phyloP scores from a whole-genome alignment of 2,797 vertebrate genomes.

The Sebastes ruberrimus region DNA sequence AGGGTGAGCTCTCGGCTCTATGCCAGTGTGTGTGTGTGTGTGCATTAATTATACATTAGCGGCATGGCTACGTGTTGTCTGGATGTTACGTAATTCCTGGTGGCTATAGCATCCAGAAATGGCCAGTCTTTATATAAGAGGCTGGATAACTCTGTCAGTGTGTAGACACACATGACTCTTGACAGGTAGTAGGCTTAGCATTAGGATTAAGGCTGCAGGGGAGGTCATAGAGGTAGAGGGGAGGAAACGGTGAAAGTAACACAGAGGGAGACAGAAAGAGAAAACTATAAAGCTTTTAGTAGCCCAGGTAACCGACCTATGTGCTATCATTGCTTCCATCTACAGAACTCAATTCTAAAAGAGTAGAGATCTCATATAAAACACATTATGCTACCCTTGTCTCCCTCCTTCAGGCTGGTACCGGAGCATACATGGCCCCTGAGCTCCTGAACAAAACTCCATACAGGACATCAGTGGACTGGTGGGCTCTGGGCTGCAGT shows the following conservation, averaged over 20 bases:
- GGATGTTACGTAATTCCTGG: conserved; percentile 11
- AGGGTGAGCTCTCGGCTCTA: conserved; percentile 14
- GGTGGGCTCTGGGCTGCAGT: conserved; percentile 95
- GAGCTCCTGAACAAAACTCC: conserved; percentile 89
- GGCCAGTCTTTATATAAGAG: conserved; percentile 64
- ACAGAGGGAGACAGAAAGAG: neutral
- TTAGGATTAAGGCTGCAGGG: conserved; percentile 73
- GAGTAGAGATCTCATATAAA: neutral
- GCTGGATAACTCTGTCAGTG: conserved; percentile 54
- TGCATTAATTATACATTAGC: neutral
- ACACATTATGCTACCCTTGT: neutral
- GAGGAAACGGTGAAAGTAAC: conserved; percentile 10
- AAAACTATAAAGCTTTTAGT: neutral
- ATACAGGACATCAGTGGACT: conserved; percentile 93
- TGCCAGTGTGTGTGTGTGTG: neutral
- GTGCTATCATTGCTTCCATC: neutral
- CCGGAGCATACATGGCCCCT: conserved; percentile 95
- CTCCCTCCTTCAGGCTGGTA: conserved; percentile 87
- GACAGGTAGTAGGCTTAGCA: conserved; percentile 81
- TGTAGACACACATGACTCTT: conserved; percentile 74
- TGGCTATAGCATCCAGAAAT: conserved; percentile 37
- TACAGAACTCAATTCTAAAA: neutral
- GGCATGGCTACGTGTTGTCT: neutral
- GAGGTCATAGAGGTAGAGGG: conserved; percentile 50
- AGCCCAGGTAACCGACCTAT: neutral